Percentiles rank a stretch among this genome's conserved stretches.
These are phyloP conservation scores for Glyphotaelius pellucidus DNA, from an alignment of 2,888 invertebrate species.

Conservation along the genomic window DNA sequence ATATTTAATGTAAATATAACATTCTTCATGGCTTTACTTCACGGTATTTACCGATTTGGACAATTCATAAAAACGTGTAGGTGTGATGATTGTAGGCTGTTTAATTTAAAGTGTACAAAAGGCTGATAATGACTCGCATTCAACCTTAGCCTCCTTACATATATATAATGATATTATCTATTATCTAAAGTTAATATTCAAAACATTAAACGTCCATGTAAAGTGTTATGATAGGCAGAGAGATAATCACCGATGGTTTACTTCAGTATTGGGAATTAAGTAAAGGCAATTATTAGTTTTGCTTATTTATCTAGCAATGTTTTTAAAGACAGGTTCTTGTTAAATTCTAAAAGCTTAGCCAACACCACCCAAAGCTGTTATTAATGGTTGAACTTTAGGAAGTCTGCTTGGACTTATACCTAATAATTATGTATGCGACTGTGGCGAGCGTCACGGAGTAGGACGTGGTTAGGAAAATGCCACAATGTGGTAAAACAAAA, in stretches of 20 bases:
- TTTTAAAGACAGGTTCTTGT: not conserved
- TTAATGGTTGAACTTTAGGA: no score
- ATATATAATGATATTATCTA: not conserved
- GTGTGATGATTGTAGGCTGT: not conserved
- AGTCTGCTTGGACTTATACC: not conserved
- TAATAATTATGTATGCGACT: not conserved
- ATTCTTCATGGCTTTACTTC: not conserved
- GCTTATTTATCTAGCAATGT: not conserved
- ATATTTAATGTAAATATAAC: not conserved
- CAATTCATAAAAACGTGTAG: not conserved
- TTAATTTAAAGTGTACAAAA: not conserved
- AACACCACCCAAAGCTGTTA: not conserved
- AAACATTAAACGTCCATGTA: conserved; percentile 7
- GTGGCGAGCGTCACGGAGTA: not conserved
- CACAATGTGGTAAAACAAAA: not conserved
- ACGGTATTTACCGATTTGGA: not conserved
- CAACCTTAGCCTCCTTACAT: conserved; percentile 47
- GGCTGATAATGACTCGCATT: conserved; percentile 22
- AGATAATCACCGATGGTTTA: not conserved
- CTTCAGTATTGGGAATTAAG: not conserved
- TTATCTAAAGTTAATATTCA: not conserved
- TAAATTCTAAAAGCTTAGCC: not conserved
- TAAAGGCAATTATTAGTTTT: not conserved
- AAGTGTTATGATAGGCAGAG: not conserved
- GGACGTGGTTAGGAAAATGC: not conserved